Evolutionary conservation across 2,797 vertebrate species (phyloP).

Genomic region (Pseudomugil tenellus): DNA sequence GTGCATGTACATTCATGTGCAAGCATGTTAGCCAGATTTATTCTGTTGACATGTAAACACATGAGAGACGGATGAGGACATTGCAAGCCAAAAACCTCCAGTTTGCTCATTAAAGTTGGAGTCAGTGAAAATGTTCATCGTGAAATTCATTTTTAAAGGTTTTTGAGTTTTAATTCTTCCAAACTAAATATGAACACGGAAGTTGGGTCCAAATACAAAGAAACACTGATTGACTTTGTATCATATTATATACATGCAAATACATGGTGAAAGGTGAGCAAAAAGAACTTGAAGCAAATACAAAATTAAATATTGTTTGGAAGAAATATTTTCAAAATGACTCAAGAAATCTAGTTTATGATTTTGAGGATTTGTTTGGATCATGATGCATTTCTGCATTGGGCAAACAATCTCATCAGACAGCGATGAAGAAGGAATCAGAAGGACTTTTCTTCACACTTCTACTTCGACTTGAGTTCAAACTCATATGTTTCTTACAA

Average conservation of each 20-base stretch:
- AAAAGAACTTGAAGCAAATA: not conserved
- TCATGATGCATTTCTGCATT: not conserved
- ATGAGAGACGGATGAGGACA: too few species aligned
- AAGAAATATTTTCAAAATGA: not conserved
- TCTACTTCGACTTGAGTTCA: constrained; percentile 50
- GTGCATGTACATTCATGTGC: too few species aligned
- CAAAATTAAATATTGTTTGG: not conserved
- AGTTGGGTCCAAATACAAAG: too few species aligned
- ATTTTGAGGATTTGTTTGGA: not conserved
- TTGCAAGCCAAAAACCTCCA: too few species aligned
- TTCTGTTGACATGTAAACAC: too few species aligned
- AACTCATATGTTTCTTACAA: constrained; percentile 32
- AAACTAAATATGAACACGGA: too few species aligned
- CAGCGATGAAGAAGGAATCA: constrained; percentile 54
- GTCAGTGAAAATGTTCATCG: too few species aligned
- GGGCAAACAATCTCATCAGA: constrained; percentile 51
- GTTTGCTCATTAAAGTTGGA: too few species aligned
- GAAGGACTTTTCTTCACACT: constrained; percentile 69
- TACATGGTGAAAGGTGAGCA: not conserved
- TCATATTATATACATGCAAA: not conserved
- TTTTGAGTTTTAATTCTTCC: too few species aligned
- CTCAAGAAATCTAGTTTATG: not conserved
- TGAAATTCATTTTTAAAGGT: too few species aligned
- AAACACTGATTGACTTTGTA: not conserved
- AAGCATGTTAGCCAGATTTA: too few species aligned